phyloP scores from a whole-genome alignment of 2,888 invertebrate species.

The Sinotaia quadrata region DNA sequence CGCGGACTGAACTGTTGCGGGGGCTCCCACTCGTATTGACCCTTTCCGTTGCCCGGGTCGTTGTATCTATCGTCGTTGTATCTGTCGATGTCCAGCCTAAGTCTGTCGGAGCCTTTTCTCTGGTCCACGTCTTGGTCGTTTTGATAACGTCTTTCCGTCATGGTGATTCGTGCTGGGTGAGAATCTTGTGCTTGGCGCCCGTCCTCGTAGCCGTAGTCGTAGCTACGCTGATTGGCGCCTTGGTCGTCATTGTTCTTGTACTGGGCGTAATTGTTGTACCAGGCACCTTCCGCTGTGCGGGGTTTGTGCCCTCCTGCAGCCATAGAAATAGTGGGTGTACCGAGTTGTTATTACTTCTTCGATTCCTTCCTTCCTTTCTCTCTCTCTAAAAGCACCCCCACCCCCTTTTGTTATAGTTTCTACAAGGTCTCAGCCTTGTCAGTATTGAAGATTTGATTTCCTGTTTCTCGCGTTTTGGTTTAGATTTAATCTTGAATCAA shows the following conservation, averaged over 20 bases:
- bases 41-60: not conserved
- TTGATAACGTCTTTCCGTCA: not conserved
- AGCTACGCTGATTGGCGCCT: not conserved
- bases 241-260: not conserved
- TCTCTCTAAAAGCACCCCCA: too few species aligned
- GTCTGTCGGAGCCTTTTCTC: not conserved
- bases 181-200: not conserved
- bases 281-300: not conserved
- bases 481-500: too few species aligned
- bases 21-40: not conserved
- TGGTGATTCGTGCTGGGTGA: not conserved
- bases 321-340: too few species aligned
- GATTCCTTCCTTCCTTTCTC: too few species aligned
- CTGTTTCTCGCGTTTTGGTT: too few species aligned
- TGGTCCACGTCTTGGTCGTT: not conserved
- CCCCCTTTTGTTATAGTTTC: too few species aligned
- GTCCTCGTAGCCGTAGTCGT: not conserved
- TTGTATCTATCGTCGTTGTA: not conserved
- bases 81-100: not conserved
- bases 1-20: not conserved
- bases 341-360: too few species aligned
- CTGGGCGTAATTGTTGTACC: too few species aligned
- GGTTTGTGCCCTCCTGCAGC: not conserved
- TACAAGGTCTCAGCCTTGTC: too few species aligned
- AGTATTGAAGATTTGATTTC: too few species aligned